These are phyloP conservation scores for Coleophora flavipennella DNA, from an alignment of 2,888 invertebrate species.

Conservation along the genomic window DNA sequence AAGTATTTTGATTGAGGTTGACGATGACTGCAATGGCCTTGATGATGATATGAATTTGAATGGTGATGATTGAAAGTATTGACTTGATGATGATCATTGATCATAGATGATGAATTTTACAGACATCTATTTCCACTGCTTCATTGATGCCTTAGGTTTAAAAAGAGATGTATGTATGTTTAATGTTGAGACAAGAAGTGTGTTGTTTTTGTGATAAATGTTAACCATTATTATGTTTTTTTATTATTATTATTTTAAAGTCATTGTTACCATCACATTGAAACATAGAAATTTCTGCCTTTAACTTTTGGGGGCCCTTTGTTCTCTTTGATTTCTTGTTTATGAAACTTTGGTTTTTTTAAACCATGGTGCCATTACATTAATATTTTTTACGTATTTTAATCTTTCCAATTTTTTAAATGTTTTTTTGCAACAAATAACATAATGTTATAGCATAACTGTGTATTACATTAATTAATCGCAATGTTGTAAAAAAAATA, in stretches of 20 bases:
- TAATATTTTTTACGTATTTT: constrained; percentile 8
- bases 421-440: constrained; percentile 5
- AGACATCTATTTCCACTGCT: no score
- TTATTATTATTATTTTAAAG: background rate
- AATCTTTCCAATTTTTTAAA: constrained; percentile 8
- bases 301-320: constrained; percentile 34
- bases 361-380: constrained; percentile 59
- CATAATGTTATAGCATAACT: constrained; percentile 11
- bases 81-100: no score
- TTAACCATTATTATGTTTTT: no score
- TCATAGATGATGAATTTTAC: no score
- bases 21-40: no score
- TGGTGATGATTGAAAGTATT: no score
- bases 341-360: constrained; percentile 17
- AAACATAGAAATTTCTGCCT: constrained; percentile 21
- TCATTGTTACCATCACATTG: constrained; percentile 4
- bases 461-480: constrained; percentile 12
- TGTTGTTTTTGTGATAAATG: no score
- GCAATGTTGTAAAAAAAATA: constrained; percentile 17
- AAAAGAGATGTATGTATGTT: no score
- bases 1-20: no score
- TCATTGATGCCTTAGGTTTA: no score
- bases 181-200: no score
- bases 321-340: constrained; percentile 12
- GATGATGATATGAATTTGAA: no score